Evolutionary conservation across 2,113 vertebrate species (phyloP), one percentile per base, ranked within the genome.

Genomic region (Otolemur garnettii): DNA sequence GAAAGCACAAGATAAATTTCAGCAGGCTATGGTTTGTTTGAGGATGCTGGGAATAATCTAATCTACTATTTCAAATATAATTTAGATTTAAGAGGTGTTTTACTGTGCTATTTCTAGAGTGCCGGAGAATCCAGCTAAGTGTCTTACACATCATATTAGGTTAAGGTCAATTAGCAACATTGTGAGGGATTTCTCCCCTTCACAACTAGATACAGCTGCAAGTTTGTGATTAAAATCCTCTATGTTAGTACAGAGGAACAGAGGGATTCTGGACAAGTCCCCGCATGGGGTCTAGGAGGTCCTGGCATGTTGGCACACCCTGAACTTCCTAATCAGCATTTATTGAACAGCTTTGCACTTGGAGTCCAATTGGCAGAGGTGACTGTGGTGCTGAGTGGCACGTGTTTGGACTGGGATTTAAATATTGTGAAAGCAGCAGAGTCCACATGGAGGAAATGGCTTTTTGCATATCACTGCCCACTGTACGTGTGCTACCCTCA

Each of bases 41-140:
- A 98, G 91, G 62, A 96, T 0, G 5, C n/a, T 93, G 30, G 79
- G 53, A 97, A 98, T 97, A 97, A 98, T 97, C 64, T 97, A 97
- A 98, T 98, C 80, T 92, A 68, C 75, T 85, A 79, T 98, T 98
- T 97, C 87, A 98, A 97, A 98, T 98, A 96, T 96, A 97, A 98
- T 97, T 98, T 98, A 97, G 59, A 94, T 97, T 98, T 96, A 96
- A 98, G 80, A 96, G 90, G 33, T 92, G 13, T 2, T 62, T 97
- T 97, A 96, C 78, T 79, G 24, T 97, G 96, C 59, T 14, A 13
- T 80, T 98, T 84, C 92, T 71, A 90, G 35, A 93, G 77, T 91
- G 92, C 30, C 53, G 88, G 60, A 93, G 87, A 74, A 87, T 87
- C 88, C 87, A 95, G 97, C 94, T 97, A 95, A 96, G 83, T 82